phyloP scores from a whole-genome alignment of 1,140 invertebrate species.

The Magallana ariakensis region DNA sequence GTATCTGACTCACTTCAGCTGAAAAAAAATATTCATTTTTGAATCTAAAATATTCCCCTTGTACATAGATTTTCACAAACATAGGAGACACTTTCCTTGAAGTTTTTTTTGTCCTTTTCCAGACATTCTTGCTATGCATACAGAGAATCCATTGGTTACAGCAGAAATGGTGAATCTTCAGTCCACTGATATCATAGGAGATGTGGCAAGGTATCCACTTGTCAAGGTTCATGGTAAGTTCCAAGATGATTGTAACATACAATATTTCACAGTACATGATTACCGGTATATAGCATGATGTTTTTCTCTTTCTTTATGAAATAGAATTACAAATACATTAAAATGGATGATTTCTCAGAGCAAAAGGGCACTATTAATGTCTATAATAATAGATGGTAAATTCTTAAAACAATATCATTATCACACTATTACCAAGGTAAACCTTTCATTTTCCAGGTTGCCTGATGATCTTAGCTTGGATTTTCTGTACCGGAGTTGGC shows the following conservation, averaged over 20 bases:
- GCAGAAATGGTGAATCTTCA: slow-evolving; percentile 57
- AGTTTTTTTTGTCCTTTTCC: slow-evolving; percentile 11
- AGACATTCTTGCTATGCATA: slow-evolving; percentile 49
- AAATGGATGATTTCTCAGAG: neutral
- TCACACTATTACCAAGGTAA: neutral
- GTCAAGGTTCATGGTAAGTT: slow-evolving; percentile 68
- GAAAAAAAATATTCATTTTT: too few relatives aligned
- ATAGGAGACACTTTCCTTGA: too few relatives aligned
- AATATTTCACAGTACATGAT: neutral
- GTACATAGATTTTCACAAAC: too few relatives aligned
- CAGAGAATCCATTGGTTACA: slow-evolving; percentile 54
- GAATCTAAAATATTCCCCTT: neutral
- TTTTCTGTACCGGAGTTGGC: slow-evolving; percentile 91
- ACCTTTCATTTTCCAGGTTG: slow-evolving; percentile 72
- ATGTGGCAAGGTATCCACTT: slow-evolving; percentile 52
- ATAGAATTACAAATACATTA: neutral
- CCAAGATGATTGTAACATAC: neutral
- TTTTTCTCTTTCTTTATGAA: neutral
- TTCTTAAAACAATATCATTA: neutral
- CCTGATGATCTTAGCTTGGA: slow-evolving; percentile 94
- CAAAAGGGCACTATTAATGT: neutral
- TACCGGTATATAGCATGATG: neutral
- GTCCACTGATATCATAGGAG: slow-evolving; percentile 55
- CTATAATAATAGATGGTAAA: neutral
- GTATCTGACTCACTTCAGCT: neutral